Conservation (phyloP, 2,797 vertebrate species). For the Hemitrygon akajei region DNA sequence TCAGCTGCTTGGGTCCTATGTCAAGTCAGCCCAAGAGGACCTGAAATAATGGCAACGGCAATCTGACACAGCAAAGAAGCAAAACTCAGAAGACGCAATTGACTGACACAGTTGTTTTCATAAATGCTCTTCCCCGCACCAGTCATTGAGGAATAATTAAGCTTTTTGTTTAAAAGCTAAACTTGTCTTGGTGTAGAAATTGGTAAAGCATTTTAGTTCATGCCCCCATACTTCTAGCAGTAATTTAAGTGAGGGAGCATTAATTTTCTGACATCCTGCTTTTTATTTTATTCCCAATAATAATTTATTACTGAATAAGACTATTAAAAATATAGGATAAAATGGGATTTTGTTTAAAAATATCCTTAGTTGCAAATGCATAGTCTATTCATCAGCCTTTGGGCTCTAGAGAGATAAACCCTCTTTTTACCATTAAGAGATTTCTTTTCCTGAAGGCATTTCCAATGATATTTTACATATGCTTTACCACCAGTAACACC, state of each 20-base stretch:
- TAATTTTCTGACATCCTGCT: background rate
- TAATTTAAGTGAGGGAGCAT: background rate
- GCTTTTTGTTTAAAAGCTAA: background rate
- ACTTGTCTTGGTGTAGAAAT: background rate
- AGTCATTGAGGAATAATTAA: background rate
- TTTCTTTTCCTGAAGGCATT: background rate
- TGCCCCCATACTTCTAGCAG: background rate
- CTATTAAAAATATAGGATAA: background rate
- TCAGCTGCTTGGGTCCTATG: background rate
- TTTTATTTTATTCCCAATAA: background rate
- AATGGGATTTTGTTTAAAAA: background rate
- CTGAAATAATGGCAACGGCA: background rate
- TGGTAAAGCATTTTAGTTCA: background rate
- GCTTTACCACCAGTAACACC: background rate
- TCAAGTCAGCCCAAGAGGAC: slow-evolving; percentile 23
- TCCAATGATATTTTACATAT: background rate
- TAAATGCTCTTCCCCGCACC: background rate
- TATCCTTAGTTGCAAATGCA: background rate
- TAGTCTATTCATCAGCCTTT: background rate
- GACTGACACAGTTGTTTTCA: background rate
- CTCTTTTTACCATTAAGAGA: background rate
- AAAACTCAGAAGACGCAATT: background rate
- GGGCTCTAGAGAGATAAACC: background rate
- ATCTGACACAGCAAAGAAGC: background rate
- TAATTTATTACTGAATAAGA: background rate